phyloP scores from a whole-genome alignment of 2,888 invertebrate species.

The Pecten maximus region DNA sequence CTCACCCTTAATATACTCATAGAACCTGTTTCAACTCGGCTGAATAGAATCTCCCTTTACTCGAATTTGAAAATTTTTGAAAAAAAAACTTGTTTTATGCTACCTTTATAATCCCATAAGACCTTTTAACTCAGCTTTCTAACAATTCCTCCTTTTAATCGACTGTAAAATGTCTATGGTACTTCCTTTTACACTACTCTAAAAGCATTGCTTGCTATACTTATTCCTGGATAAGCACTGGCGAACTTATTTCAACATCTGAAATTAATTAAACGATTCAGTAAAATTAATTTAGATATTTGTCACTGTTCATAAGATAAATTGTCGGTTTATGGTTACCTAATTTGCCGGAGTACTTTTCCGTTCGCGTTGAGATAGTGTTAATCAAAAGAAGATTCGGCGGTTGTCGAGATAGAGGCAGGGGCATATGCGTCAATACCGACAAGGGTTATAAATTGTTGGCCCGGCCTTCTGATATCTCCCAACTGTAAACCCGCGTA shows the following conservation, averaged over 20 bases:
- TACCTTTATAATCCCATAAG: too few relatives aligned
- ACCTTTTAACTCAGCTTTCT: too few relatives aligned
- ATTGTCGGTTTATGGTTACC: background rate
- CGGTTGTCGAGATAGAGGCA: background rate
- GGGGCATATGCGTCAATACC: background rate
- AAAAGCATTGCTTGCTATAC: too few relatives aligned
- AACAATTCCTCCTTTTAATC: too few relatives aligned
- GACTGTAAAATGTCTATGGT: too few relatives aligned
- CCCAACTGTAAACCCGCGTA: background rate
- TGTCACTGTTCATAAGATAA: background rate
- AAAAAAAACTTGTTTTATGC: too few relatives aligned
- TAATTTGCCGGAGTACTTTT: background rate
- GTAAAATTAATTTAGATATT: slow-evolving; percentile 1
- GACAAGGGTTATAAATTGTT: background rate
- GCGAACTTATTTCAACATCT: background rate
- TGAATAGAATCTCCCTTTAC: too few relatives aligned
- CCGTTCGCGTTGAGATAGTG: background rate
- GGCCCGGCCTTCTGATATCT: background rate
- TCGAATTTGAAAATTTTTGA: too few relatives aligned
- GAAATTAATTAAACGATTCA: background rate
- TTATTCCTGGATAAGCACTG: background rate
- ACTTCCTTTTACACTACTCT: too few relatives aligned
- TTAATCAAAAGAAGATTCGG: slow-evolving; percentile 14
- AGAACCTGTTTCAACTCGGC: too few relatives aligned
- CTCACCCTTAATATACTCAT: too few relatives aligned